These are phyloP conservation scores for Panzeria rudis DNA, from an alignment of 2,888 invertebrate species.

Conservation along the genomic window DNA sequence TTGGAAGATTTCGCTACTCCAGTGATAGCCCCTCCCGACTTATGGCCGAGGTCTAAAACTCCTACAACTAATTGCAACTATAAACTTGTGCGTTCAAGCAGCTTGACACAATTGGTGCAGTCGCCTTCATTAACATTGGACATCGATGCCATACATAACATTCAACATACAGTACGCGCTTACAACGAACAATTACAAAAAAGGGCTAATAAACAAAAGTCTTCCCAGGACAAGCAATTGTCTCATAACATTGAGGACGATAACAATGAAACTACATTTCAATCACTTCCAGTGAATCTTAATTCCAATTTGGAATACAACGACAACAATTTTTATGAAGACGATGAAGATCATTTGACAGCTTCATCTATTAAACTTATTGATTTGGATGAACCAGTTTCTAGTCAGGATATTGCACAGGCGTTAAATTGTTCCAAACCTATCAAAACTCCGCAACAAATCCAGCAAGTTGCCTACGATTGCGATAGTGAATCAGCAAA, in stretches of 20 bases:
- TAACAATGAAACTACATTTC: constrained; percentile 75
- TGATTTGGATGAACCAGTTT: constrained; percentile 74
- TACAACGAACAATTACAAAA: constrained; percentile 80
- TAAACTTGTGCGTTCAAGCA: constrained; percentile 79
- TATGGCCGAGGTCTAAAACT: constrained; percentile 86
- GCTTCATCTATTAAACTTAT: constrained; percentile 71
- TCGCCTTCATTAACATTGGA: constrained; percentile 76
- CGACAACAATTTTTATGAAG: constrained; percentile 77
- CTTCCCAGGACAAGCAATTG: constrained; percentile 58
- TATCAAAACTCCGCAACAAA: constrained; percentile 23
- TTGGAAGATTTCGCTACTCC: constrained; percentile 89
- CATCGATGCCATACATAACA: constrained; percentile 81
- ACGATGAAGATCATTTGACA: constrained; percentile 28
- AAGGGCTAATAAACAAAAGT: constrained; percentile 44
- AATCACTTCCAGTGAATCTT: constrained; percentile 78
- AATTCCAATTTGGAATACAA: constrained; percentile 75
- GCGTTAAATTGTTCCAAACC: constrained; percentile 35
- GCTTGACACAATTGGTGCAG: constrained; percentile 77
- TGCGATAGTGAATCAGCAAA: constrained; percentile 74
- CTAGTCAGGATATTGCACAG: constrained; percentile 38
- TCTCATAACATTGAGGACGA: constrained; percentile 42
- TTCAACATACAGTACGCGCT: constrained; percentile 81
- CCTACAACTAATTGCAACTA: constrained; percentile 70
- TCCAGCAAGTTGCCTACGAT: not conserved
- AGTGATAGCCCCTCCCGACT: constrained; percentile 87